Evolutionary conservation across 2,797 vertebrate species (phyloP).

Genomic region (Sus cebifrons): DNA sequence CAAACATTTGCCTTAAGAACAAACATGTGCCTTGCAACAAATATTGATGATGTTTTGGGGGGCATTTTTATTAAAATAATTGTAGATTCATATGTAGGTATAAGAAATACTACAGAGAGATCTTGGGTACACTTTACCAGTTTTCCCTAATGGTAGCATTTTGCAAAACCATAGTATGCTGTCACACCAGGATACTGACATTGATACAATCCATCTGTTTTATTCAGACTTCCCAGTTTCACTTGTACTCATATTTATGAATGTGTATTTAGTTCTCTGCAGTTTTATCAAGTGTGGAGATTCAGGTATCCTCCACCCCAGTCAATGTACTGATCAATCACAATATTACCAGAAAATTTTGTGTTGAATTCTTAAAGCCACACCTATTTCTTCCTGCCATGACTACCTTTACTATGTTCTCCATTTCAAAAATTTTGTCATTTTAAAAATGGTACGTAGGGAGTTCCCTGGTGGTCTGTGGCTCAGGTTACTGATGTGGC

Average conservation of each 20-base stretch:
- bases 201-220: not conserved
- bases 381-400: not conserved
- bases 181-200: not conserved
- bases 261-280: not conserved
- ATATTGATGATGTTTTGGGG: not conserved
- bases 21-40: slow-evolving; percentile 6
- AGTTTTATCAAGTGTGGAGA: not conserved
- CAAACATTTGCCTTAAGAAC: not conserved
- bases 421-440: not conserved
- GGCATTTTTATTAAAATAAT: slow-evolving; percentile 1
- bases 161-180: not conserved
- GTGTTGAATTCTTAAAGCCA: not conserved
- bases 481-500: too few relatives aligned
- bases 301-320: not conserved
- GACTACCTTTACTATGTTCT: not conserved
- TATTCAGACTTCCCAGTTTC: not conserved
- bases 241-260: not conserved
- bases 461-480: too few relatives aligned
- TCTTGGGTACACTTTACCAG: not conserved
- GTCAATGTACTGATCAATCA: not conserved
- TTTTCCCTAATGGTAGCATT: slow-evolving; percentile 1
- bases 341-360: not conserved
- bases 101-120: not conserved
- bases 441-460: not conserved
- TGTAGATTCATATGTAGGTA: not conserved